These are phyloP conservation scores for Labrus mixtus DNA, from an alignment of 2,113 vertebrate genomes.

Conservation along the genomic window DNA sequence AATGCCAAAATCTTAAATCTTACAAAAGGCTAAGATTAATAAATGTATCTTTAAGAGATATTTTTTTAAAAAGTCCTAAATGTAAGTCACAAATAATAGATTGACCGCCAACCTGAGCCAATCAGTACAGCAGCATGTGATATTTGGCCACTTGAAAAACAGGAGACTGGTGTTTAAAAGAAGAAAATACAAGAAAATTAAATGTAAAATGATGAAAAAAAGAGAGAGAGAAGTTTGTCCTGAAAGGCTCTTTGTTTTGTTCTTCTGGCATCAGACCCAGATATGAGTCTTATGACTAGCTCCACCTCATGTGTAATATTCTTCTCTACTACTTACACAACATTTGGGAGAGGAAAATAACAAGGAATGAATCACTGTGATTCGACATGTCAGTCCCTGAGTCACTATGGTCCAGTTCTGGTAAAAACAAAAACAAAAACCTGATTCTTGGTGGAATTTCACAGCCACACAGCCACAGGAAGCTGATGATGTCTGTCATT, in stretches of 20 bases:
- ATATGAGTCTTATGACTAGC: conserved; percentile 4
- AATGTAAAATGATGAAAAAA: conserved; percentile 19
- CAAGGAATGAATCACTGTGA: conserved; percentile 44
- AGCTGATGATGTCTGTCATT: conserved; percentile 2
- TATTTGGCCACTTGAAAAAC: conserved; percentile 55
- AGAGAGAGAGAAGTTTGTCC: conserved; percentile 47
- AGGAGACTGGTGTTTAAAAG: conserved; percentile 18
- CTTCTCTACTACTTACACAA: conserved; percentile 30
- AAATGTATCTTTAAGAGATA: background rate
- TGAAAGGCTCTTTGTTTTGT: conserved; percentile 21
- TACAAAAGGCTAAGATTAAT: conserved; percentile 1
- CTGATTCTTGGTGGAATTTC: conserved; percentile 21
- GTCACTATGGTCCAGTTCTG: conserved; percentile 36
- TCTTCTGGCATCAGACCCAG: conserved; percentile 38
- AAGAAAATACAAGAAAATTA: conserved; percentile 28
- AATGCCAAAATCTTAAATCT: conserved; percentile 18
- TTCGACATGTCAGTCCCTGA: conserved; percentile 58
- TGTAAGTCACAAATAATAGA: background rate
- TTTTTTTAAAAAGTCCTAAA: background rate
- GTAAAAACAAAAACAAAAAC: conserved; percentile 26
- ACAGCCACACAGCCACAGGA: conserved; percentile 21
- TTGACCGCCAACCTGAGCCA: conserved; percentile 28
- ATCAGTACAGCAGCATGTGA: conserved; percentile 54
- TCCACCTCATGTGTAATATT: conserved; percentile 1
- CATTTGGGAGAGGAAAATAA: conserved; percentile 39